A percentile compares a stretch with the other conserved stretches of the same genome.
These are phyloP conservation scores for Tromatobia lineatoria DNA, from an alignment of 2,888 invertebrate species.

Conservation along the genomic window DNA sequence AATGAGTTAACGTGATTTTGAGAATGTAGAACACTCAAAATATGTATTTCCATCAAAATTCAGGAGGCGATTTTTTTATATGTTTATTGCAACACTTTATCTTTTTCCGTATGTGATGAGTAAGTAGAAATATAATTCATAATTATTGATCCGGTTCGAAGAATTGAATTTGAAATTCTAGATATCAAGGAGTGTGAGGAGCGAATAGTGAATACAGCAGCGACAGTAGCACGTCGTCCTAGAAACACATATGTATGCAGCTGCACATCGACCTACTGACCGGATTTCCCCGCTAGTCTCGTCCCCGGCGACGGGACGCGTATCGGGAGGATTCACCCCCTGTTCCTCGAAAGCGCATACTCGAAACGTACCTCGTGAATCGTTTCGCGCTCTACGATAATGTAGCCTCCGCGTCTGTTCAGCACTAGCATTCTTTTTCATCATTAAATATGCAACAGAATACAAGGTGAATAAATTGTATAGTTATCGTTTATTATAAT, in stretches of 20 bases:
- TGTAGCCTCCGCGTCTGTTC: not conserved
- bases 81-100: too few species aligned
- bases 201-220: conserved; percentile 54
- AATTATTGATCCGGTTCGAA: too few species aligned
- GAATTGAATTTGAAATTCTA: too few species aligned
- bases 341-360: conserved; percentile 12
- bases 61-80: too few species aligned
- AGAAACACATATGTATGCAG: conserved; percentile 73
- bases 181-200: conserved; percentile 2
- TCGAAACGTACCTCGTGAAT: conserved; percentile 6
- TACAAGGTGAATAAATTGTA: too few species aligned
- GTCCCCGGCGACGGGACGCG: conserved; percentile 25
- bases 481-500: too few species aligned
- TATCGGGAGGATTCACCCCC: conserved; percentile 14
- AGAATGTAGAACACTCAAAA: too few species aligned
- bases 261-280: conserved; percentile 80
- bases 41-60: too few species aligned
- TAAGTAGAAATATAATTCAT: too few species aligned
- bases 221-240: conserved; percentile 70
- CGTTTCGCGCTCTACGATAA: not conserved
- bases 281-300: conserved; percentile 74
- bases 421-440: not conserved
- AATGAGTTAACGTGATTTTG: too few species aligned
- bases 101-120: too few species aligned
- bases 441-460: not conserved